Conservation (phyloP, 2,113 vertebrate genomes). For the Paralichthys olivaceus region DNA sequence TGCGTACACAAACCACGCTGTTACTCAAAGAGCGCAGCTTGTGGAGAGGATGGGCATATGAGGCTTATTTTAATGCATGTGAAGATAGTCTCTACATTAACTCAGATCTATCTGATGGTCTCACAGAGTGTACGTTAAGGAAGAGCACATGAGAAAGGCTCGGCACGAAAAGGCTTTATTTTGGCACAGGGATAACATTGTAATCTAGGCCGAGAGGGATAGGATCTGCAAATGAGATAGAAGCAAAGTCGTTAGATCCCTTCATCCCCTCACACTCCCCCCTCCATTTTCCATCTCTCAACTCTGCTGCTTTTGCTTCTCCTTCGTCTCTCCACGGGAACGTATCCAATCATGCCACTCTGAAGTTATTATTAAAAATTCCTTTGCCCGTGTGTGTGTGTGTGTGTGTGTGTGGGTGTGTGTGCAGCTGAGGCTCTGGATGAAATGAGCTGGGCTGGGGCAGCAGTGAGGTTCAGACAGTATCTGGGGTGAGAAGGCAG, state of each 20-base stretch:
- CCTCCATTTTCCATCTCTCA: slow-evolving; percentile 43
- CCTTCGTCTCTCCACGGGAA: slow-evolving; percentile 55
- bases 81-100: slow-evolving; percentile 3
- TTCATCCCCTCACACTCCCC: slow-evolving; percentile 43
- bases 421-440: slow-evolving; percentile 40
- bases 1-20: not conserved
- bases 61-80: slow-evolving; percentile 1
- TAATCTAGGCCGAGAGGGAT: slow-evolving; percentile 60
- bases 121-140: slow-evolving; percentile 27
- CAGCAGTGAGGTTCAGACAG: slow-evolving; percentile 35
- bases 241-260: slow-evolving; percentile 66
- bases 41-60: not conserved
- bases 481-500: slow-evolving; percentile 28
- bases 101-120: slow-evolving; percentile 19
- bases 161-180: slow-evolving; percentile 59
- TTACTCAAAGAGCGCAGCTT: not conserved
- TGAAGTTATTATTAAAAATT: slow-evolving; percentile 78
- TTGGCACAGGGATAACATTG: slow-evolving; percentile 58
- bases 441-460: slow-evolving; percentile 58
- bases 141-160: slow-evolving; percentile 41
- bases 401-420: slow-evolving; percentile 9
- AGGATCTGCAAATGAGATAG: slow-evolving; percentile 73
- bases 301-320: slow-evolving; percentile 47
- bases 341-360: slow-evolving; percentile 66
- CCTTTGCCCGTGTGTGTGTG: slow-evolving; percentile 16